Evolutionary conservation across 2,888 invertebrate species (phyloP), one percentile per base, ranked within the genome.

Genomic region (Lasioglossum lativentre): DNA sequence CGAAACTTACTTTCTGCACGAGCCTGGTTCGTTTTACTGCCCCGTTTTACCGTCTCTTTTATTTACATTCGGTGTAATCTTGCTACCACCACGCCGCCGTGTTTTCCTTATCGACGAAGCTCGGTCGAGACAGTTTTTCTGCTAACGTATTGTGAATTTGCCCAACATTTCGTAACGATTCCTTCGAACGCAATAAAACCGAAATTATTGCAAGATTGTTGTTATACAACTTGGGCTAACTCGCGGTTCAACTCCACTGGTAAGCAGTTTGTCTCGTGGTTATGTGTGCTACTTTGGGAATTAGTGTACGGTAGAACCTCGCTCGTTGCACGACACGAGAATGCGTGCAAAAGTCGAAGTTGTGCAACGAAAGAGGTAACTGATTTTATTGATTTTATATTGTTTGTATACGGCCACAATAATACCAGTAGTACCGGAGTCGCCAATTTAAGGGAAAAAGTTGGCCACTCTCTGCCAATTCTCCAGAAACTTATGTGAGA

Each of bases 1-100:
- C 63, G 82, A 52, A 74, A 82, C 77, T 63, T 70, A 76, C 82
- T 82, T 83, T 83, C 82, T 77, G 34, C 70, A 19, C 16, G 6
- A 59, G 42, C 2, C 34, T 45, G 12, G 80, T 52, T 47, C 19
- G 30, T 8, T 75, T 75, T 75, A 72, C 73, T 42, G 40, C 71
- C 71, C 40, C 71, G 30, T 59, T 83, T 75, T 27, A 79, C 71
- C 1, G 4, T 10, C 30, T 19, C n/a, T 59, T 72, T 63, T 66
- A 76, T 77, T 40, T 70, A 56, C 71, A 56, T 52, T 52, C 34
- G 8, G 63, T 45, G 45, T 42, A 66, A 76, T 66, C 66, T 66
- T 16, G 45, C 66, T 34, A 16, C 34, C 30, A 42, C n/a, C 5
- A 59, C 34, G n/a, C 19, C 34, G 66, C 8, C 45, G 56, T 66